Percentiles rank a stretch among this genome's conserved stretches.
phyloP scores from a whole-genome alignment of 2,888 invertebrate genomes.

The Nephrotoma guestfalica region DNA sequence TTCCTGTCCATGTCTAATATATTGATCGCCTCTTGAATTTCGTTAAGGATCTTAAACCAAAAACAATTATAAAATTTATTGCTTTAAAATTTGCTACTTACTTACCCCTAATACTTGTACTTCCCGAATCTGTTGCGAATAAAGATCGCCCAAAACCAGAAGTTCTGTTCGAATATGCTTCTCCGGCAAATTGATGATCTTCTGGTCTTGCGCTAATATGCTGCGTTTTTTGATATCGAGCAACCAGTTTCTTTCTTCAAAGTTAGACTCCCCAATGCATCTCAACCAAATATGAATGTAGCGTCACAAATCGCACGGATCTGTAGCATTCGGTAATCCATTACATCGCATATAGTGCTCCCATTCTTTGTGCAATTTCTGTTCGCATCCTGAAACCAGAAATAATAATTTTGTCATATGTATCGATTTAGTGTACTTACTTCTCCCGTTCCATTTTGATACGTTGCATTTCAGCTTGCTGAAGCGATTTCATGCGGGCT shows the following conservation, averaged over 20 bases:
- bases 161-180: slow-evolving; percentile 24
- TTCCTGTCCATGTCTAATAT: slow-evolving; percentile 17
- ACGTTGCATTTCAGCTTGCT: slow-evolving; percentile 30
- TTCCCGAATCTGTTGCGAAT: slow-evolving; percentile 25
- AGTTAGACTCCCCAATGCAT: slow-evolving; percentile 20
- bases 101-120: slow-evolving; percentile 29
- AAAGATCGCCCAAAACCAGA: slow-evolving; percentile 27
- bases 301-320: slow-evolving; percentile 30
- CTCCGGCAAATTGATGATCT: slow-evolving; percentile 23
- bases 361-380: slow-evolving; percentile 25
- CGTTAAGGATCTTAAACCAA: slow-evolving; percentile 23
- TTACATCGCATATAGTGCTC: slow-evolving; percentile 32
- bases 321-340: slow-evolving; percentile 28
- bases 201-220: slow-evolving; percentile 28
- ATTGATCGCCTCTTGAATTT: slow-evolving; percentile 24
- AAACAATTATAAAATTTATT: slow-evolving; percentile 3
- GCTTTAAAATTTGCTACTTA: neutral
- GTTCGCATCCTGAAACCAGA: slow-evolving; percentile 15
- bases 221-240: slow-evolving; percentile 28
- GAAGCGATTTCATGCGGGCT: slow-evolving; percentile 29
- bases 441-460: slow-evolving; percentile 33
- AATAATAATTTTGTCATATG: neutral
- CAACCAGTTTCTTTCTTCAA: slow-evolving; percentile 28
- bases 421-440: slow-evolving; percentile 14
- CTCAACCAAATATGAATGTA: slow-evolving; percentile 31